Evolutionary conservation across 2,797 vertebrate genomes (phyloP), one percentile per base, ranked within the genome.

Genomic region (Rhynchonycteris naso): DNA sequence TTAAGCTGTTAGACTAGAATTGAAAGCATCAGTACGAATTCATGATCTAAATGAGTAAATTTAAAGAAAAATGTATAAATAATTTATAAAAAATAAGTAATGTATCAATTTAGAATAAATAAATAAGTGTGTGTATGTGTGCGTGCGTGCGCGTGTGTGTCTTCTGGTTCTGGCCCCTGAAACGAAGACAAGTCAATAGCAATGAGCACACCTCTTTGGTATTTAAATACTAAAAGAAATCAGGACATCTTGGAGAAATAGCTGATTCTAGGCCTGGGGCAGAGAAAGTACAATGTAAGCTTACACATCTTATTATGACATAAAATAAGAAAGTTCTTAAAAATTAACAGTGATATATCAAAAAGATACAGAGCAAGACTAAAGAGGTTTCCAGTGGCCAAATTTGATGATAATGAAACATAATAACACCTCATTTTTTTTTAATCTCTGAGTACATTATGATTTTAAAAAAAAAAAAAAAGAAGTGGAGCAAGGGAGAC

Each of bases 291-390:
- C 26, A 78, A 85, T 6, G 22, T 81, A 24, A 92, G 74, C 43
- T 47, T 28, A 61, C 16, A 54, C 26, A 58, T n/a, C 72, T 72
- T 87, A 58, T 50, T 50, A 65, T 15, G 78, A 50, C 7, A 80
- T 76, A 81, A 96, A 93, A 80, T 88, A 75, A 88, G 38, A 92
- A 94, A 75, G 71, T 43, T n/a, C 43, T 90, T 93, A 78, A 93
- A 93, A 95, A 89, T 80, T n/a, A 96, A 74, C 24, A 28, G 61
- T 85, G 56, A 12, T 87, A 14, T 38, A 71, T 85, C 58, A 68
- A 72, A 90, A 90, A 35, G 66, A 92, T 79, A 85, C 11, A 16
- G 8, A 79, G 35, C 30, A 52, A 90, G 50, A 90, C 35, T 26
- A 54, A 81, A 94, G 43, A 30, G 50, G 33, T 71, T 85, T 72